Evolutionary conservation across 1,140 invertebrate genomes (phyloP).

Genomic region (Pseudomyrmex concolor): DNA sequence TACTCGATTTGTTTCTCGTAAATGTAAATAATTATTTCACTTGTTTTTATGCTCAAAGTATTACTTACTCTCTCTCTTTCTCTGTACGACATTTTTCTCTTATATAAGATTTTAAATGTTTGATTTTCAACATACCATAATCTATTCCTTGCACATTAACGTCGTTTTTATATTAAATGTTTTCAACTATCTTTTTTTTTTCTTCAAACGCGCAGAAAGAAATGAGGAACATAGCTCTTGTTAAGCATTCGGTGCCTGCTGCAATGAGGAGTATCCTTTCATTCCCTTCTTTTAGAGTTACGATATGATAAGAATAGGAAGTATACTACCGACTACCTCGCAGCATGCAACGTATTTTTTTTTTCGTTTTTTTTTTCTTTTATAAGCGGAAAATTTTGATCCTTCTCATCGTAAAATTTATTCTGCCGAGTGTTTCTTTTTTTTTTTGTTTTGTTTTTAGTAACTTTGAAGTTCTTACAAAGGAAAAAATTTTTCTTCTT

Average conservation of each 20-base stretch:
- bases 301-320: slow-evolving; percentile 73
- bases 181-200: slow-evolving; percentile 69
- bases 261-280: slow-evolving; percentile 65
- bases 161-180: slow-evolving; percentile 60
- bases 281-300: slow-evolving; percentile 63
- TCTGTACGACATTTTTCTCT: slow-evolving; percentile 64
- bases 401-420: slow-evolving; percentile 47
- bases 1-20: slow-evolving; percentile 64
- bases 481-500: slow-evolving; percentile 61
- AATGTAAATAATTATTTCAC: slow-evolving; percentile 74
- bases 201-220: slow-evolving; percentile 74
- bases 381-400: slow-evolving; percentile 65
- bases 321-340: slow-evolving; percentile 70
- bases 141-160: slow-evolving; percentile 67
- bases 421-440: slow-evolving; percentile 24
- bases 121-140: slow-evolving; percentile 78
- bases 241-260: slow-evolving; percentile 60
- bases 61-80: neutral
- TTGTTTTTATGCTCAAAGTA: slow-evolving; percentile 64
- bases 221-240: slow-evolving; percentile 79
- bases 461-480: slow-evolving; percentile 50
- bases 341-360: slow-evolving; percentile 70
- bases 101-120: slow-evolving; percentile 74
- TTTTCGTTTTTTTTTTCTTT: slow-evolving; percentile 35
- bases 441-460: neutral